phyloP scores from a whole-genome alignment of 2,888 invertebrate species.

The Hirtodrosophila confusa region DNA sequence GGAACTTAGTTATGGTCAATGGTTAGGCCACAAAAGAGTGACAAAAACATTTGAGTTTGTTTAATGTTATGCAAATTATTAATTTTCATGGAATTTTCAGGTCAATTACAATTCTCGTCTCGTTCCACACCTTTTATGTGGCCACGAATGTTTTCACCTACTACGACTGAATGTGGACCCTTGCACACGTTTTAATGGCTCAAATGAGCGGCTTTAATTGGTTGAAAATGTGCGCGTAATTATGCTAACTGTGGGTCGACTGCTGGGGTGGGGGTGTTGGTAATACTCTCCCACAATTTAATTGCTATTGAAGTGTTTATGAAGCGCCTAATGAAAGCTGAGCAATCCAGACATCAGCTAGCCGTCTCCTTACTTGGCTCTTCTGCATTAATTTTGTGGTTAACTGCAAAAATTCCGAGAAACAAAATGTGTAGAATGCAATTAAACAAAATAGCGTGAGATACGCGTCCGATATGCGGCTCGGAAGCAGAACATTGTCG shows the following conservation, averaged over 20 bases:
- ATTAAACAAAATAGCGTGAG: slow-evolving; percentile 80
- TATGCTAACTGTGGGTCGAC: slow-evolving; percentile 43
- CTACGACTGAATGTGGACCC: slow-evolving; percentile 5
- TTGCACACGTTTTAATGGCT: slow-evolving; percentile 38
- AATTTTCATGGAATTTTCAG: slow-evolving; percentile 80
- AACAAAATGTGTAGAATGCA: slow-evolving; percentile 74
- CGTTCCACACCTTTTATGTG: slow-evolving; percentile 29
- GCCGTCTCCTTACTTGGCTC: slow-evolving; percentile 10
- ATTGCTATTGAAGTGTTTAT: slow-evolving; percentile 46
- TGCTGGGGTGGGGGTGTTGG: slow-evolving; percentile 27
- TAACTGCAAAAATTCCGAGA: slow-evolving; percentile 71
- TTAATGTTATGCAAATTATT: slow-evolving; percentile 78
- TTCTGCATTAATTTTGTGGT: slow-evolving; percentile 72
- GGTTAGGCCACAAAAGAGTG: slow-evolving; percentile 15
- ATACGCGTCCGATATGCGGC: slow-evolving; percentile 72
- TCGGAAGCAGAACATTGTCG: slow-evolving; percentile 63
- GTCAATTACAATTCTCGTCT: slow-evolving; percentile 67
- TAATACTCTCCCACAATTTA: slow-evolving; percentile 50
- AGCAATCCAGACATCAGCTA: slow-evolving; percentile 11
- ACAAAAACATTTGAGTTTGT: slow-evolving; percentile 19
- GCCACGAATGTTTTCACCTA: slow-evolving; percentile 26
- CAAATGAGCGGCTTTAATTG: slow-evolving; percentile 61
- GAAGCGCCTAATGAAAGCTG: slow-evolving; percentile 53
- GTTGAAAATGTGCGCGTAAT: slow-evolving; percentile 66
- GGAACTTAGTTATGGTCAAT: slow-evolving; percentile 13